Evolutionary conservation across 2,888 invertebrate genomes (phyloP).

Genomic region (Epinotia demarniana): DNA sequence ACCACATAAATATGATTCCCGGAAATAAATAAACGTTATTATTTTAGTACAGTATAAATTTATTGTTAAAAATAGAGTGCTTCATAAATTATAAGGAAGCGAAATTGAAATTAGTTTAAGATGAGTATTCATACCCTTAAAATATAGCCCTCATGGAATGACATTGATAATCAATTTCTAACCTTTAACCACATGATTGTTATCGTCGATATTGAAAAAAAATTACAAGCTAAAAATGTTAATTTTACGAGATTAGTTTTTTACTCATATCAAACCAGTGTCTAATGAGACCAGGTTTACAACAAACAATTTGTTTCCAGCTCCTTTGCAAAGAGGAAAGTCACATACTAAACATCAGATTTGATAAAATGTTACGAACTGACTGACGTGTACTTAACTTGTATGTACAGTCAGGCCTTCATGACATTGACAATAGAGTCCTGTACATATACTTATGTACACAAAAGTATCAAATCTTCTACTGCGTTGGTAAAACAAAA

Average conservation of each 20-base stretch:
- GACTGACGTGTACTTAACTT: not conserved
- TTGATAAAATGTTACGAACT: not conserved
- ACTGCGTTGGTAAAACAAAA: too few species aligned
- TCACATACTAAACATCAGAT: not conserved
- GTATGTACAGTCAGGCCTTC: too few species aligned
- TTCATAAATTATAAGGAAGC: slow-evolving; percentile 37
- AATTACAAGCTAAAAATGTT: not conserved
- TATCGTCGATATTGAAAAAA: not conserved
- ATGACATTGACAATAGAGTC: too few species aligned
- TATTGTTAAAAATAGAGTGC: slow-evolving; percentile 25
- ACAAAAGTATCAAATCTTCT: too few species aligned
- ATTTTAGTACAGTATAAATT: slow-evolving; percentile 35
- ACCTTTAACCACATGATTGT: slow-evolving; percentile 26
- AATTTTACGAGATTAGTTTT: too few species aligned
- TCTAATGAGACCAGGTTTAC: too few species aligned
- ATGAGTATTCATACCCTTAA: slow-evolving; percentile 5
- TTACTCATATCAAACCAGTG: too few species aligned
- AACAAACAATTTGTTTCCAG: too few species aligned
- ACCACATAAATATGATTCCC: not conserved
- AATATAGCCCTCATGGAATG: slow-evolving; percentile 26
- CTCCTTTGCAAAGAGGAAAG: not conserved
- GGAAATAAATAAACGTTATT: not conserved
- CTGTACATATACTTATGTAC: too few species aligned
- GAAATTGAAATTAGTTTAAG: slow-evolving; percentile 1
- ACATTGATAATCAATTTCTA: not conserved